Percentiles rank a stretch among this genome's conserved stretches.
Evolutionary conservation across 2,113 vertebrate genomes (phyloP).

Genomic region (Actenoides hombroni): DNA sequence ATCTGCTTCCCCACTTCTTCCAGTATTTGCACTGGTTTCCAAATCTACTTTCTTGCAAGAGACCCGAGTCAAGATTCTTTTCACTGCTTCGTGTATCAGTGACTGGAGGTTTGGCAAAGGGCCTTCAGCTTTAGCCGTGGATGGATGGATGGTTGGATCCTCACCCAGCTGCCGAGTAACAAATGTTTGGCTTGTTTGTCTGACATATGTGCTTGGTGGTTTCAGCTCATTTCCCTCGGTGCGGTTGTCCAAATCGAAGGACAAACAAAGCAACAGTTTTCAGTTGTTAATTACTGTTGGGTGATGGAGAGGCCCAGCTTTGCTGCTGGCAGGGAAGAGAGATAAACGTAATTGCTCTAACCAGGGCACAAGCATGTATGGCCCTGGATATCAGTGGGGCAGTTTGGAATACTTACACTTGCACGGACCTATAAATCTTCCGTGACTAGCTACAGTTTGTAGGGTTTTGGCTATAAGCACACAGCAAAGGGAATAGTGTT

Average conservation of each 20-base stretch:
- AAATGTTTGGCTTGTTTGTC: not conserved
- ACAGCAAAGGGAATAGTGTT: not conserved
- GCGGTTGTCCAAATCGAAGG: not conserved
- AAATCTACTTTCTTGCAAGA: slow-evolving; percentile 6
- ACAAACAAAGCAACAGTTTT: not conserved
- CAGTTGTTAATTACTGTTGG: slow-evolving; percentile 7
- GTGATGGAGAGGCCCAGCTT: not conserved
- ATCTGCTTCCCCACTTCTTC: not conserved
- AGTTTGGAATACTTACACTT: not conserved
- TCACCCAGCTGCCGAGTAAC: not conserved
- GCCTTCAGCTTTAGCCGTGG: not conserved
- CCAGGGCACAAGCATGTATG: not conserved
- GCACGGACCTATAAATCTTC: not conserved
- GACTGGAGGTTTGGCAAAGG: not conserved
- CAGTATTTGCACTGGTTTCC: not conserved
- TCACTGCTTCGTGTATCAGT: not conserved
- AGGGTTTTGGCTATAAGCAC: not conserved
- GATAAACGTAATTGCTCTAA: not conserved
- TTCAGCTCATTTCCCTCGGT: slow-evolving; percentile 5
- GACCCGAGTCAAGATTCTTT: not conserved
- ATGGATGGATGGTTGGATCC: not conserved
- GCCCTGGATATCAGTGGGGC: not conserved
- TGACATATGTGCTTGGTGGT: not conserved
- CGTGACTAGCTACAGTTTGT: not conserved
- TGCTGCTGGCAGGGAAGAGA: not conserved